Conservation (phyloP, 2,797 vertebrate species). For the Falco berigora region DNA sequence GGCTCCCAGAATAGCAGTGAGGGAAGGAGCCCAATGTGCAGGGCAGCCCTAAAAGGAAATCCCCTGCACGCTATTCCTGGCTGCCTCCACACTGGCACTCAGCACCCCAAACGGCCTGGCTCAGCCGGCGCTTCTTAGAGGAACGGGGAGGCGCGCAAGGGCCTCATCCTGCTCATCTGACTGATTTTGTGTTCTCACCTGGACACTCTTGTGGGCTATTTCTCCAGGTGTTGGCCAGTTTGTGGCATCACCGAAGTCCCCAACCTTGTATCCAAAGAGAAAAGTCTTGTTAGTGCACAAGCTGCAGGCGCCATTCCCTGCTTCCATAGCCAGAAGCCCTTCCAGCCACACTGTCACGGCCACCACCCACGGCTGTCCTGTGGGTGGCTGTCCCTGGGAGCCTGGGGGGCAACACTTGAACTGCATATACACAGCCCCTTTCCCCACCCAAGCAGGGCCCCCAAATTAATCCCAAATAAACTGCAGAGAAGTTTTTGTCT, state of each 20-base stretch:
- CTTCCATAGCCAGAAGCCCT: neutral
- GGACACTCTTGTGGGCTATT: conserved; percentile 92
- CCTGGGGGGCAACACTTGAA: neutral
- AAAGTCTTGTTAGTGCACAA: neutral
- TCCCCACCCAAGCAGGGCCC: neutral
- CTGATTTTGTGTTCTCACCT: conserved; percentile 71
- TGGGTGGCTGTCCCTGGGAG: neutral
- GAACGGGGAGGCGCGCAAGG: neutral
- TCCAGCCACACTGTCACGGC: neutral
- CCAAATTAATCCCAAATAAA: neutral
- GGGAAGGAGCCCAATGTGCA: neutral
- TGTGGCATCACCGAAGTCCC: conserved; percentile 95
- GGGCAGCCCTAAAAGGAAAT: conserved; percentile 66
- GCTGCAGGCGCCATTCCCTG: neutral
- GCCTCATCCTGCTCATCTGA: neutral
- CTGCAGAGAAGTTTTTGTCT: neutral
- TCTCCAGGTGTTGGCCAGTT: conserved; percentile 98
- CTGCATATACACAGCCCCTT: neutral
- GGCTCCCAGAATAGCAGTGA: conserved; percentile 60
- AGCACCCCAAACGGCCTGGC: conserved; percentile 20
- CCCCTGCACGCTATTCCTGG: conserved; percentile 63
- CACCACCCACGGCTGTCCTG: neutral
- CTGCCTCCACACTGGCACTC: neutral
- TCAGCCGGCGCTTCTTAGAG: neutral
- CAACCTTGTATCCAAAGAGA: conserved; percentile 78